Conservation (phyloP, 2,888 invertebrate species). For the Parasteatoda lunata region DNA sequence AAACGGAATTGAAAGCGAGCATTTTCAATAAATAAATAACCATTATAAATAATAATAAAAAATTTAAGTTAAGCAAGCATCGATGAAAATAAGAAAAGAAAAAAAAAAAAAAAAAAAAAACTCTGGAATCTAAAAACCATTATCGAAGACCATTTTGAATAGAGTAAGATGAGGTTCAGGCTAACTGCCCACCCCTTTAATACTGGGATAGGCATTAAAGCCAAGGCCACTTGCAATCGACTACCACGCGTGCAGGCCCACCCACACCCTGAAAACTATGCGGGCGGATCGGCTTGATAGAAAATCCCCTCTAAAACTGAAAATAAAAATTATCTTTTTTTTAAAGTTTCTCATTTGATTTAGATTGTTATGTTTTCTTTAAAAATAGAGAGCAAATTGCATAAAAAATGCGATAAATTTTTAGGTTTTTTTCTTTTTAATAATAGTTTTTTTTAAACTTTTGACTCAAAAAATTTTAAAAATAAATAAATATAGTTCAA, state of each 20-base stretch:
- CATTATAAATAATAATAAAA: conserved; percentile 27
- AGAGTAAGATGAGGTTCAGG: conserved; percentile 12
- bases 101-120: conserved; percentile 49
- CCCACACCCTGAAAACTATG: conserved; percentile 61
- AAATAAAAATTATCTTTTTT: conserved; percentile 7
- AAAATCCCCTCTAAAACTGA: conserved; percentile 44
- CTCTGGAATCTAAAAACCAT: conserved; percentile 56
- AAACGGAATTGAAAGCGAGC: conserved; percentile 34
- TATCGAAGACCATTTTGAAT: conserved; percentile 57
- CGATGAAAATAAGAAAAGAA: background rate
- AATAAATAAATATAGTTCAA: too few relatives aligned
- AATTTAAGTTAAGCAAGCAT: conserved; percentile 6
- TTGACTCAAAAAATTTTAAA: too few relatives aligned
- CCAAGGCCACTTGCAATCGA: conserved; percentile 54
- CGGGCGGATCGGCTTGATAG: conserved; percentile 44
- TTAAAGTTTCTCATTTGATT: too few relatives aligned
- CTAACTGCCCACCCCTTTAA: conserved; percentile 65
- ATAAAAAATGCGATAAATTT: too few relatives aligned
- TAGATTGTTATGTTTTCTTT: too few relatives aligned
- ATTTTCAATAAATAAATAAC: conserved; percentile 28
- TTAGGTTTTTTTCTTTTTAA: too few relatives aligned
- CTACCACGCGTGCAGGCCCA: conserved; percentile 49
- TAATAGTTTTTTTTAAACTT: too few relatives aligned
- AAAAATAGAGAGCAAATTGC: too few relatives aligned
- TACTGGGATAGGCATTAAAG: conserved; percentile 54